Percentiles rank a stretch among this genome's conserved stretches.
Evolutionary conservation across 2,888 invertebrate species (phyloP).

Genomic region (Beris morrisii): DNA sequence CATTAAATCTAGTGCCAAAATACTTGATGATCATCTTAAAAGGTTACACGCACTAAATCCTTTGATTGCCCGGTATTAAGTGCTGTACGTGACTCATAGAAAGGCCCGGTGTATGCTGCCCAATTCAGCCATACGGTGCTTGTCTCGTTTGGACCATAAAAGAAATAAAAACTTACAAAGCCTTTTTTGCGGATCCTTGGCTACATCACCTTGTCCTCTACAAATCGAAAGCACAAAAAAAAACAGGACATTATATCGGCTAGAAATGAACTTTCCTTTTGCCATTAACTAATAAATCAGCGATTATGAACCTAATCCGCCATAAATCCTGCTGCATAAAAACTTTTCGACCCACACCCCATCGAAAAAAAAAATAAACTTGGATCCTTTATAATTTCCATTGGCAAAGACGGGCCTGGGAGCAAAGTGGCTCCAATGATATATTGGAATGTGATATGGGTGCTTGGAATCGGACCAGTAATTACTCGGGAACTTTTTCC

Average conservation of each 20-base stretch:
- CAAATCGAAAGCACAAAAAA: neutral
- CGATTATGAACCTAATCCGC: constrained; percentile 39
- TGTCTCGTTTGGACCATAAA: constrained; percentile 14
- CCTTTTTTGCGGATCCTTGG: constrained; percentile 22
- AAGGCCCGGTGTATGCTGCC: constrained; percentile 14
- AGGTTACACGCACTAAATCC: constrained; percentile 32
- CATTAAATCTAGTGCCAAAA: constrained; percentile 31
- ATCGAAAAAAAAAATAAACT: neutral
- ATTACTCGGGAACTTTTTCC: constrained; percentile 35
- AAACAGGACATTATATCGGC: constrained; percentile 8
- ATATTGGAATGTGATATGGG: constrained; percentile 36
- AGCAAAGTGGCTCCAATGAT: constrained; percentile 24
- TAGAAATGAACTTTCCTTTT: constrained; percentile 34
- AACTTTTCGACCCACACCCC: constrained; percentile 30
- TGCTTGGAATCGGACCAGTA: constrained; percentile 32
- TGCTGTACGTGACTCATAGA: constrained; percentile 30
- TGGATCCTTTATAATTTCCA: constrained; percentile 38
- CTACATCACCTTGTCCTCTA: neutral
- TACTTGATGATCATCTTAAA: constrained; percentile 31
- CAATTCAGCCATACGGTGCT: constrained; percentile 14
- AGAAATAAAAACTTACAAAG: constrained; percentile 29
- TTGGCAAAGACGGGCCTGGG: neutral
- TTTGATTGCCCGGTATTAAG: constrained; percentile 30
- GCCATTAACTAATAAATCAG: constrained; percentile 39
- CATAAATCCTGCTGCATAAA: constrained; percentile 36